Conservation (phyloP, 1,140 invertebrate species). For the Drosophila bipectinata region DNA sequence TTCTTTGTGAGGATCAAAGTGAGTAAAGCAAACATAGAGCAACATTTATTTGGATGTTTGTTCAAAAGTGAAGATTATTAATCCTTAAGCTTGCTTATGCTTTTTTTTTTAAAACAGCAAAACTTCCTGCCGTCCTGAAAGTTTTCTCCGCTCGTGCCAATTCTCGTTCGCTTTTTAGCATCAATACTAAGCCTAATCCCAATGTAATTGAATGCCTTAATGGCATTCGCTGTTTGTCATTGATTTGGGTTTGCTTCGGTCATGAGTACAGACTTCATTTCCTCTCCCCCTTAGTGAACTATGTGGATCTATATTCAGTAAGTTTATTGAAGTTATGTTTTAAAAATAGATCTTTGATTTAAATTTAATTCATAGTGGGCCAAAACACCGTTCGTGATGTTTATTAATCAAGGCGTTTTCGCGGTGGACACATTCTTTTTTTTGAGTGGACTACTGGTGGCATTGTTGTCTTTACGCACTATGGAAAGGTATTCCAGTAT, state of each 20-base stretch:
- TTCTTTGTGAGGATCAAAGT: neutral
- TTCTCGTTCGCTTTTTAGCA: slow-evolving; percentile 27
- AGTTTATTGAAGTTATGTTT: neutral
- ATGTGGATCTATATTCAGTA: slow-evolving; percentile 33
- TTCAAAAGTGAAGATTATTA: neutral
- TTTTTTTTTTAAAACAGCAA: neutral
- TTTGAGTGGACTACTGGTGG: slow-evolving; percentile 88
- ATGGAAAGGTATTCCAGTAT: slow-evolving; percentile 84
- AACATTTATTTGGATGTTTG: neutral
- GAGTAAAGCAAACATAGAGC: neutral
- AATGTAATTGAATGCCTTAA: slow-evolving; percentile 84
- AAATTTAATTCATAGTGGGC: slow-evolving; percentile 48
- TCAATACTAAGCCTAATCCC: slow-evolving; percentile 41
- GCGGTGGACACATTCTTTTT: slow-evolving; percentile 89
- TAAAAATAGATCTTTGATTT: neutral
- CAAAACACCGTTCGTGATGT: slow-evolving; percentile 85
- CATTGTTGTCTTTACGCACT: slow-evolving; percentile 87
- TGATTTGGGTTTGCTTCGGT: slow-evolving; percentile 88
- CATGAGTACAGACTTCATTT: slow-evolving; percentile 84
- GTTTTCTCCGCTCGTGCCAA: neutral
- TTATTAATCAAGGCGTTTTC: slow-evolving; percentile 85
- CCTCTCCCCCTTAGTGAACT: slow-evolving; percentile 64
- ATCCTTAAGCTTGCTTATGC: neutral
- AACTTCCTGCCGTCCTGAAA: neutral
- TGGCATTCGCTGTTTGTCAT: slow-evolving; percentile 86